Base-by-base conservation (phyloP, 1,140 invertebrate genomes). In the Scaptodrosophila lebanonensis region DNA sequence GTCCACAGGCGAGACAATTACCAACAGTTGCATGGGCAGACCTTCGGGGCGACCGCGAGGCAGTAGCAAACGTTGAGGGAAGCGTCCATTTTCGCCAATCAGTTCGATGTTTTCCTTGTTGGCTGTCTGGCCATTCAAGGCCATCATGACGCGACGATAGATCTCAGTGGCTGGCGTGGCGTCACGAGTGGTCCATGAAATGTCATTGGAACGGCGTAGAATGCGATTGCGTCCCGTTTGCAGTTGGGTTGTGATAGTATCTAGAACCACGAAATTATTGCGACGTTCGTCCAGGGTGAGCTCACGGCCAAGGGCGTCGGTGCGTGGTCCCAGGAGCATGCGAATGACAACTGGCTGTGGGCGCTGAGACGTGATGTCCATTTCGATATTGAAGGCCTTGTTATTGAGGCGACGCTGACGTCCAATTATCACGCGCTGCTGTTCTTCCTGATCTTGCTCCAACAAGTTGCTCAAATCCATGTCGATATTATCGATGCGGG, bases 191-290 rank as follows among this genome's bases (percentile, higher is more conserved):
- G 89, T 91, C 63, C 89, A 88, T 45, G 88, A 88, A 56, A 92
- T 91, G 18, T 94, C 90, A 1, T 88, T 87, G 1, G 92, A 93
- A 36, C 89, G 89, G 16, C 92, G 90, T 22, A 88, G 86, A 35
- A 95, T 90, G 32, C 89, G 87, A 77, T 93, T 94, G 54, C 91
- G 88, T 33, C 93, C 93, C 17, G 89, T 71, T 9, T 86, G 84
- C 32, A 95, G 82, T 48, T 91, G 88, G 56, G 90, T 89, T 22
- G 89, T 72, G 85, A 93, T 93, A 72, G 90, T 90, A 59, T 95
- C 93, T 16, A 94, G 77, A 66, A 92, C 89, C 36, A 92, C 89
- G 71, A 93, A 93, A 60, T 90, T 88, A 2, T 89, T 86, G 45
- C 91, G 89, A 53, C 90, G 89, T 48, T 91, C 85, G 60, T 92